Evolutionary conservation across 53 echinoderm and acorn worm genomes (phyloP), one percentile per base, ranked within the genome.

Genomic region (Paracentrotus lividus): DNA sequence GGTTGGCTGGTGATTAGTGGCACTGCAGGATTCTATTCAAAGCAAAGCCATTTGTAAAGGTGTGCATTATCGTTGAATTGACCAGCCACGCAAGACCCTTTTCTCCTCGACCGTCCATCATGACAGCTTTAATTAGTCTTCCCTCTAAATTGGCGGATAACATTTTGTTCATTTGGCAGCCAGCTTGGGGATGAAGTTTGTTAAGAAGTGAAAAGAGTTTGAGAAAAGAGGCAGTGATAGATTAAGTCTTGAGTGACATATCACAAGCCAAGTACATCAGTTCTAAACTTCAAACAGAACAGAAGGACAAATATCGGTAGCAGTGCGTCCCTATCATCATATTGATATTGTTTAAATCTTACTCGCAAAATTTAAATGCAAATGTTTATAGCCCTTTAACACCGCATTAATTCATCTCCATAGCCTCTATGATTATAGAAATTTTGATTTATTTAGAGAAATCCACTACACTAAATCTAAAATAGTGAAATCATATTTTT

Each of bases 101-200:
- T 88, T 88, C 56, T 38, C 12, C 53, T 55, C 8, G 4, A 20
- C 42, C 88, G 88, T 88, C 88, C 88, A 88, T 88, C 88, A 88
- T 38, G 54, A 16, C 58, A 88, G 88, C 88, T 88, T 88, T 88
- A 88, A 88, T 88, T 88, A 88, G 88, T 10, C 57, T 36, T 56
- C 38, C 55, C 58, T 38, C 88, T 88, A 54, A 88, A 88, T 88
- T 88, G 88, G 56, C n/a, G 88, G 88, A 88, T 88, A 88, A 58
- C 51, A 88, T 88, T 88, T 57, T 57, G 88, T 88, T 55, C 88
- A 88, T 88, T 88, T 88, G 57, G 72, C 88, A 88, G 88, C 56
- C 56, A 38, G 55, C 52, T 23, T 18, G 52, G 88, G 55, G 55
- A 55, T 53, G 34, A 38, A 33, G 58, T n/a, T 20, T 34, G 54